A percentile compares a stretch with the other conserved stretches of the same genome.
Conservation (phyloP, 2,113 vertebrate species). For the Pseudorasbora parva region DNA sequence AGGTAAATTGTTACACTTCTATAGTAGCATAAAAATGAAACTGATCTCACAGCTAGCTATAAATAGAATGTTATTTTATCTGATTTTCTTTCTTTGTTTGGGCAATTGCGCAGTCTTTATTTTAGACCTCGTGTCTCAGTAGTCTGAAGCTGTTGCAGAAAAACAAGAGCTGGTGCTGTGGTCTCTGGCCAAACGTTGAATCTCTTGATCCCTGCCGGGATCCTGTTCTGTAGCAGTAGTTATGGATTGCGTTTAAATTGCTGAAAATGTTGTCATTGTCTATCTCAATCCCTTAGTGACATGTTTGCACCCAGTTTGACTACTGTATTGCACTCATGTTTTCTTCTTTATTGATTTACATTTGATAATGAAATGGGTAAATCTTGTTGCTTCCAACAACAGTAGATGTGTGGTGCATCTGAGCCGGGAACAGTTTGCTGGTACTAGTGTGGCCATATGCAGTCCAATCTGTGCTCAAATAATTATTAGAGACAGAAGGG, state of each 20-base stretch:
- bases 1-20: no score
- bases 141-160: not conserved
- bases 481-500: constrained; percentile 45
- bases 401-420: constrained; percentile 4
- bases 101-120: not conserved
- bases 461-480: constrained; percentile 34
- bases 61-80: not conserved
- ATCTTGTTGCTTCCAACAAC: constrained; percentile 1
- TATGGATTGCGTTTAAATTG: not conserved
- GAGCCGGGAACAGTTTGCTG: not conserved
- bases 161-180: not conserved
- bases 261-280: not conserved
- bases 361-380: not conserved
- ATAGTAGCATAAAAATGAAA: not conserved
- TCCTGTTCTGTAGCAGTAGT: not conserved
- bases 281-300: not conserved
- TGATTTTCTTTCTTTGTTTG: not conserved
- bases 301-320: not conserved
- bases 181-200: not conserved
- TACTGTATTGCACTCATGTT: not conserved
- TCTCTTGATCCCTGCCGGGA: not conserved
- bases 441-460: constrained; percentile 6
- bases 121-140: not conserved
- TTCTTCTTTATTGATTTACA: not conserved
- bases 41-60: not conserved